These are phyloP conservation scores for Ariolimax columbianus DNA, from an alignment of 2,888 invertebrate genomes.

Conservation along the genomic window DNA sequence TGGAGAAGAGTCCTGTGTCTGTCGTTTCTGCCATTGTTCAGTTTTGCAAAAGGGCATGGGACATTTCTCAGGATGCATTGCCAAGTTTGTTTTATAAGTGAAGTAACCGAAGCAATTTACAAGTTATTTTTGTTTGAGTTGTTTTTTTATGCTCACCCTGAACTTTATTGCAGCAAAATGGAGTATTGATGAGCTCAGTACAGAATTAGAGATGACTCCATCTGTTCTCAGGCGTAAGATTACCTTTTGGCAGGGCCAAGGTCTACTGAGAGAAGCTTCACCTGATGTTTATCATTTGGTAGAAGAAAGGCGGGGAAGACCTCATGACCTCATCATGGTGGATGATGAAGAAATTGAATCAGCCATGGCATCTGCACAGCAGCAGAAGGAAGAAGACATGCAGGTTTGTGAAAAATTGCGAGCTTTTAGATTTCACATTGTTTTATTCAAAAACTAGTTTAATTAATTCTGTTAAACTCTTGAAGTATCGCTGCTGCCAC, in stretches of 20 bases:
- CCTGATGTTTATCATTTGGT: slow-evolving; percentile 84
- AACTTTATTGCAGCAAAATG: slow-evolving; percentile 83
- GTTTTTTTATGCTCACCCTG: too few relatives aligned
- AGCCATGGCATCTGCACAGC: slow-evolving; percentile 95
- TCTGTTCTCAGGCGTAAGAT: slow-evolving; percentile 89
- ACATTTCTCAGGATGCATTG: too few relatives aligned
- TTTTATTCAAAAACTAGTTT: too few relatives aligned
- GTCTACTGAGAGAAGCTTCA: slow-evolving; percentile 87
- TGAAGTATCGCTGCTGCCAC: too few relatives aligned
- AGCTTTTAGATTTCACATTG: background rate
- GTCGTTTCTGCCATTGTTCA: too few relatives aligned
- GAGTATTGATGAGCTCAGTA: slow-evolving; percentile 91
- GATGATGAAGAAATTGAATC: slow-evolving; percentile 93
- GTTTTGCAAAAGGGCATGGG: too few relatives aligned
- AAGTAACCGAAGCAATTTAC: too few relatives aligned
- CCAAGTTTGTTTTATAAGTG: too few relatives aligned
- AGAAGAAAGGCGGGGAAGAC: slow-evolving; percentile 76
- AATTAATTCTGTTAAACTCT: too few relatives aligned
- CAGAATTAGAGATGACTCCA: slow-evolving; percentile 89
- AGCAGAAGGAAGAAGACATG: slow-evolving; percentile 94
- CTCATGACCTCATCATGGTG: slow-evolving; percentile 80
- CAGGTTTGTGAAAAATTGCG: slow-evolving; percentile 81
- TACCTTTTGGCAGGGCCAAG: slow-evolving; percentile 96
- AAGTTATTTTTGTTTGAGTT: too few relatives aligned
- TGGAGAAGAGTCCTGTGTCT: too few relatives aligned